These are phyloP conservation scores for Mimas tiliae DNA, from an alignment of 2,888 invertebrate genomes.

Conservation along the genomic window DNA sequence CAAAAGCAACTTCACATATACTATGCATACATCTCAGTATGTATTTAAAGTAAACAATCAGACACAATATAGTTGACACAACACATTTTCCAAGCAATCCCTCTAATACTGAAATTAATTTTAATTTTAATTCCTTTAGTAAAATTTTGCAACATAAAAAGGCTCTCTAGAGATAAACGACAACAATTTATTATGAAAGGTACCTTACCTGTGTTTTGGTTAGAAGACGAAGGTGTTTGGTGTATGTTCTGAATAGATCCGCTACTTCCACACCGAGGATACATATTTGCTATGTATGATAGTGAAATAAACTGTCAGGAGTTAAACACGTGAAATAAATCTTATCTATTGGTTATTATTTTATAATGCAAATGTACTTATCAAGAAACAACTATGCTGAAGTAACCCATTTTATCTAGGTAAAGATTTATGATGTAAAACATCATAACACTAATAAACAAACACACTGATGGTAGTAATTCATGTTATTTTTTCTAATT, in stretches of 20 bases:
- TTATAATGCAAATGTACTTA: conserved; percentile 12
- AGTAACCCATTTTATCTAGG: conserved; percentile 28
- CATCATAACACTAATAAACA: conserved; percentile 23
- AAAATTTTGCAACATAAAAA: too few relatives aligned
- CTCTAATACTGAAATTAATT: too few relatives aligned
- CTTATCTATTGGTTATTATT: conserved; percentile 26
- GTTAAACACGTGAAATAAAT: conserved; percentile 32
- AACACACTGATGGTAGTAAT: neutral
- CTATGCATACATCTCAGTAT: too few relatives aligned
- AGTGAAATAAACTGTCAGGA: conserved; percentile 20
- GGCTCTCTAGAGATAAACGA: too few relatives aligned
- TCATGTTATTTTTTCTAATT: conserved; percentile 24
- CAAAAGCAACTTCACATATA: too few relatives aligned
- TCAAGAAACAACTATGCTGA: conserved; percentile 6
- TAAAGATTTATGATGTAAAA: conserved; percentile 19
- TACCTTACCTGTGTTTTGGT: conserved; percentile 90
- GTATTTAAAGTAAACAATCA: too few relatives aligned
- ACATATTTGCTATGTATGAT: conserved; percentile 69
- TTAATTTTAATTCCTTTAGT: too few relatives aligned
- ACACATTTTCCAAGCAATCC: too few relatives aligned
- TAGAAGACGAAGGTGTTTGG: conserved; percentile 91
- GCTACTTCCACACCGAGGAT: conserved; percentile 90
- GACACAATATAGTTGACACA: too few relatives aligned
- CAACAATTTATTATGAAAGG: neutral
- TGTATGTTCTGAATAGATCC: conserved; percentile 90